Conservation (phyloP, 2,888 invertebrate genomes). For the Julus scanicus region DNA sequence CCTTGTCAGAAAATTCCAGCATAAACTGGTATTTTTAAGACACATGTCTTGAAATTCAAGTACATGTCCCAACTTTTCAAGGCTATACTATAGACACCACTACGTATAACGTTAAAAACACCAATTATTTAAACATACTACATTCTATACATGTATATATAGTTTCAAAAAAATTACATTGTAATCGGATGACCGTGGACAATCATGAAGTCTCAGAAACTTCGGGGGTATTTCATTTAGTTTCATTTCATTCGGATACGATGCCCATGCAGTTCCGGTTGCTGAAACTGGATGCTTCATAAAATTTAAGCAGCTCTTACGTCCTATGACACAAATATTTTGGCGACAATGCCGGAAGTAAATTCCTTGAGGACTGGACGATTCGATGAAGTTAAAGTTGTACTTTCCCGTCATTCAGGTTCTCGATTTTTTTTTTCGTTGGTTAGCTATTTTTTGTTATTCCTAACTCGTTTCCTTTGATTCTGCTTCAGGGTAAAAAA, state of each 20-base stretch:
- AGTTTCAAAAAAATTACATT: background rate
- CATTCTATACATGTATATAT: too few species aligned
- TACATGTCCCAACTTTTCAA: too few species aligned
- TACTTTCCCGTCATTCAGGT: background rate
- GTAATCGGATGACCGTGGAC: background rate
- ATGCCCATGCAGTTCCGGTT: background rate
- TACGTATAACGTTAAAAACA: too few species aligned
- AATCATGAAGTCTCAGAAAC: background rate
- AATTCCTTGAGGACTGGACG: background rate
- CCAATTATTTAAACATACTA: too few species aligned
- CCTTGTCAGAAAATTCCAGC: too few species aligned
- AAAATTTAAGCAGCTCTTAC: background rate
- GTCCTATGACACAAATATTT: background rate
- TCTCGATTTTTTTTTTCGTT: background rate
- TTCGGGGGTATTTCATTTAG: background rate
- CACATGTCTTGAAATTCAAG: too few species aligned
- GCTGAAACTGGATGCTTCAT: constrained; percentile 7
- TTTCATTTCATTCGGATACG: background rate
- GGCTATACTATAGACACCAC: too few species aligned
- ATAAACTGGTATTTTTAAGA: too few species aligned
- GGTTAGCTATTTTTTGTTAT: background rate
- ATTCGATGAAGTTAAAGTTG: constrained; percentile 10
- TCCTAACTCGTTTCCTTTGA: constrained; percentile 39
- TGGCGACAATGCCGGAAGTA: constrained; percentile 8
- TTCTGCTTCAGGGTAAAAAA: background rate